Evolutionary conservation across 2,888 invertebrate genomes (phyloP), one percentile per base, ranked within the genome.

Genomic region (Allygus modestus): DNA sequence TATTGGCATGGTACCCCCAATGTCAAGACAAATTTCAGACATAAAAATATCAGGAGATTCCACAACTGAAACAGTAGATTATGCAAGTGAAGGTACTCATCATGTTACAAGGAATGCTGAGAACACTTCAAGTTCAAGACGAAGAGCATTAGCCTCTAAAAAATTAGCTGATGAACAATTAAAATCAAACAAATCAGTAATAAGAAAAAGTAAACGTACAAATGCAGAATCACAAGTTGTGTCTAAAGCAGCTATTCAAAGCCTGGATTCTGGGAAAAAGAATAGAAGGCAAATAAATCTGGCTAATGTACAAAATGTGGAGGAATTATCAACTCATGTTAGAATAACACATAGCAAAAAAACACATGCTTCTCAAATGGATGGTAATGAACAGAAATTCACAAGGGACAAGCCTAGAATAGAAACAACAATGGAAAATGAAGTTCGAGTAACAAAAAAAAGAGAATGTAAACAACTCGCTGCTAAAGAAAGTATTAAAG

Each of bases 1-100:
- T 20, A 15, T 73, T 4, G 73, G 37, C 23, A 73, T 41, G 73
- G 73, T 73, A 20, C 73, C 73, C 15, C 73, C 73, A 1, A 73
- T 73, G 73, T 20, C 73, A n/a, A 73, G 73, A 73, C 4, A 33
- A 1, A n/a, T 33, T 69, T 69, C 31, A 33, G n/a, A 15, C 17
- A 33, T 15, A 9, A 11, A 61, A 54, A 61, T 12, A 5, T 51
- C 51, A 54, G 54, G 23, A 1, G 20, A 5, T 23, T 54, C 54
- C 4, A 5, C 23, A 51, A 51, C 51, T 17, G 37, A 11, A 11
- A 46, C 46, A 46, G 11, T 20, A 23, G 54, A 54, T 54, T 20
- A 54, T 54, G 20, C 20, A 4, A 46, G 1, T 46, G 54, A 54
- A 54, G n/a, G 17, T 7, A 46, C 4, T 54, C 20, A 23, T 1